Percentiles rank a stretch among this genome's conserved stretches.
Conservation (phyloP, 2,797 vertebrate genomes). For the Gobionotothen gibberifrons region DNA sequence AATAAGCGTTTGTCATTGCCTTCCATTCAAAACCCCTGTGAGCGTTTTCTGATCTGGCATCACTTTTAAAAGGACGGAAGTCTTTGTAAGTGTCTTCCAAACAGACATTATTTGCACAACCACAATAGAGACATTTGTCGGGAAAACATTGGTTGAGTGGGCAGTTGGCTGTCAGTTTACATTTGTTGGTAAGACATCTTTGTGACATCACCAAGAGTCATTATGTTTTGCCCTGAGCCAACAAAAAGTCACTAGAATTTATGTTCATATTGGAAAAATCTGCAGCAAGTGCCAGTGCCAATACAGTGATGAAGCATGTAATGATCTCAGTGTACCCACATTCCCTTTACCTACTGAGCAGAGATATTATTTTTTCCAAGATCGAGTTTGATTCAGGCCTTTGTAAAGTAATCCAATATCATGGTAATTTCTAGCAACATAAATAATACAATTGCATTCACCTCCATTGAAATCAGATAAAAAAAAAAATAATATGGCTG, state of each 20-base stretch:
- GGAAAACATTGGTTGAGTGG: background rate
- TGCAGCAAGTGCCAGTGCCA: background rate
- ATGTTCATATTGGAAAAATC: background rate
- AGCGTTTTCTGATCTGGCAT: background rate
- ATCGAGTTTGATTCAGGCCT: background rate
- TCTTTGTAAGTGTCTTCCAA: background rate
- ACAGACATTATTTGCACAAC: background rate
- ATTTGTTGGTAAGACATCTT: background rate
- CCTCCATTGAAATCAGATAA: background rate
- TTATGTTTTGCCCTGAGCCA: constrained; percentile 4
- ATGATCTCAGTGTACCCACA: too few species aligned
- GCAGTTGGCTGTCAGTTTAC: too few species aligned
- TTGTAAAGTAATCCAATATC: background rate
- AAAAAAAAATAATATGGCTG: too few species aligned
- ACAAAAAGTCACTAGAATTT: background rate
- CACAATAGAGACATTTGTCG: background rate
- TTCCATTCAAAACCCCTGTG: background rate
- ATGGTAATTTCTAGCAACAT: background rate
- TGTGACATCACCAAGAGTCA: background rate
- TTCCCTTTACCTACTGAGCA: background rate
- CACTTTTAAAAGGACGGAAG: background rate
- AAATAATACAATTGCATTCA: background rate
- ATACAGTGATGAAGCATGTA: too few species aligned
- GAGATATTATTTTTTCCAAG: background rate
- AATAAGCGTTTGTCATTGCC: background rate